These are phyloP conservation scores for Caligus rogercresseyi DNA, from an alignment of 1,140 invertebrate species.

Conservation along the genomic window DNA sequence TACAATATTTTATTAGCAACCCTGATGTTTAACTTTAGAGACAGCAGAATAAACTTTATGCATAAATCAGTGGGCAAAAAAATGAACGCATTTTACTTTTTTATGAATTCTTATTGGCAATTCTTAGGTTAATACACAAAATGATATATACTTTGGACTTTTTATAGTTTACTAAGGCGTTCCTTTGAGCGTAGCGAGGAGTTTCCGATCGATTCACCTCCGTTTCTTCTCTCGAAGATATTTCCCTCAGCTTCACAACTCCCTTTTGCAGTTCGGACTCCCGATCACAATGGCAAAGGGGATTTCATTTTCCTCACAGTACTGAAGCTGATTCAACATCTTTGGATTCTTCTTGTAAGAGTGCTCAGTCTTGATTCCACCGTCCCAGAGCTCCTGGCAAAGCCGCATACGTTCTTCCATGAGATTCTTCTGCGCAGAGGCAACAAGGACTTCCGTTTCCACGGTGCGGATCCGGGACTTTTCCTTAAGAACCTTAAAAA, in stretches of 20 bases:
- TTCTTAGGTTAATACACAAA: too few species aligned
- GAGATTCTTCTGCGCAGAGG: conserved; percentile 83
- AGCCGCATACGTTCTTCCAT: conserved; percentile 73
- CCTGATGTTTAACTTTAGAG: too few species aligned
- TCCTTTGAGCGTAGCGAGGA: too few species aligned
- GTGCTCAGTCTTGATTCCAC: conserved; percentile 62
- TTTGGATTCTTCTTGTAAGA: conserved; percentile 92
- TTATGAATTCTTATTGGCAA: too few species aligned
- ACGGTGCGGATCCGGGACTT: conserved; percentile 48
- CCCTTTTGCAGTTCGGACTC: conserved; percentile 71
- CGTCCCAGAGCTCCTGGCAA: conserved; percentile 64
- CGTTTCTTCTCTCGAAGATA: conserved; percentile 51
- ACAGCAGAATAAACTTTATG: too few species aligned
- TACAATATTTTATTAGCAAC: too few species aligned
- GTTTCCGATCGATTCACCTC: conserved; percentile 36
- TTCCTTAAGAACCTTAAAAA: conserved; percentile 23
- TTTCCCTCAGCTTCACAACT: conserved; percentile 60
- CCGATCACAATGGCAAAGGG: conserved; percentile 72
- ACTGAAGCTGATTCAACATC: conserved; percentile 73
- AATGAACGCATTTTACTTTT: too few species aligned
- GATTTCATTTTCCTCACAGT: conserved; percentile 81
- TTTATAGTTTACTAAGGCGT: too few species aligned
- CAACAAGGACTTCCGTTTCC: conserved; percentile 78
- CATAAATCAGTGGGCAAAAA: too few species aligned
- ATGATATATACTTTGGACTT: too few species aligned